Conservation (phyloP, 2,888 invertebrate species). For the Hyalella azteca region DNA sequence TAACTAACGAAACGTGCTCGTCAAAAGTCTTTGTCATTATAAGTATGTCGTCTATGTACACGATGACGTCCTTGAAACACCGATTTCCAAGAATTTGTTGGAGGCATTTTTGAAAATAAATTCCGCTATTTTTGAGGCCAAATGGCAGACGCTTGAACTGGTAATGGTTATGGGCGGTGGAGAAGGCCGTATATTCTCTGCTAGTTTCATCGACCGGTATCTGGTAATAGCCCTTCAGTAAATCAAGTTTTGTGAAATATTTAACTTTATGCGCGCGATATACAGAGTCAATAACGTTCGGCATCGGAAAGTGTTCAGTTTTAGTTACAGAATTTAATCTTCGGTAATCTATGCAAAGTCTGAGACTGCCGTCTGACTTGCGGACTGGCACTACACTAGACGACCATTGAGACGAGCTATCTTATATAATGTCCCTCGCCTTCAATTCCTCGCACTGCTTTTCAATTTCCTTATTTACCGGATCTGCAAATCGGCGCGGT, state of each 20-base stretch:
- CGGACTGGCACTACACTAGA: background rate
- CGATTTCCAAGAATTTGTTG: background rate
- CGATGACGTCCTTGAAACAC: background rate
- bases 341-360: background rate
- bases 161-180: background rate
- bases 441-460: no score
- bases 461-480: background rate
- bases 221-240: background rate
- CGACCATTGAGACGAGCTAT: background rate
- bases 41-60: background rate
- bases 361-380: background rate
- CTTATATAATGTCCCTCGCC: background rate
- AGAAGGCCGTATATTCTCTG: background rate
- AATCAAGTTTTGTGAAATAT: background rate
- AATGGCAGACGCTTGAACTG: background rate
- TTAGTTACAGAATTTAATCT: background rate
- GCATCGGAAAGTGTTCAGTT: background rate
- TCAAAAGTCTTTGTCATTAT: background rate
- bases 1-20: background rate
- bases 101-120: background rate
- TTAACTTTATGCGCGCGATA: background rate
- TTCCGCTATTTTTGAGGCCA: background rate
- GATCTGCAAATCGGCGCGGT: background rate
- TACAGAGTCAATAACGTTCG: background rate
- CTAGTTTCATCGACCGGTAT: background rate